Evolutionary conservation across 2,113 vertebrate species (phyloP).

Genomic region (Ictalurus furcatus): DNA sequence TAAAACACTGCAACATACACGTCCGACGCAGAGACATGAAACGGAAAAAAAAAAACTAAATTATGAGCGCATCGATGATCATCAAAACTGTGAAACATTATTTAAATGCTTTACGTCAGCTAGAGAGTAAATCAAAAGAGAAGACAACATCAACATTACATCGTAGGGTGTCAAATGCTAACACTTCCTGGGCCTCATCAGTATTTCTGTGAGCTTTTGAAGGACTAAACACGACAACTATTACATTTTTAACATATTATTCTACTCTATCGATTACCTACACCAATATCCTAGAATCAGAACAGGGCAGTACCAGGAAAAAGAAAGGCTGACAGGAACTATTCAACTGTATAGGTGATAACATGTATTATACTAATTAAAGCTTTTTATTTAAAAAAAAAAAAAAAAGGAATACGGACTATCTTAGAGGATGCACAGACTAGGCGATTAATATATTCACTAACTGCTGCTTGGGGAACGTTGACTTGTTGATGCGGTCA

Average conservation of each 20-base stretch:
- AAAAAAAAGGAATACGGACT: neutral
- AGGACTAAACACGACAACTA: neutral
- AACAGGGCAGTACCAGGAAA: neutral
- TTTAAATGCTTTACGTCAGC: neutral
- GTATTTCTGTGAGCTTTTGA: neutral
- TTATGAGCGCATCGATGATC: neutral
- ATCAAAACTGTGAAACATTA: neutral
- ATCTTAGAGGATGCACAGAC: neutral
- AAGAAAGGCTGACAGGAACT: too few relatives aligned
- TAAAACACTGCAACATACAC: slow-evolving; percentile 78
- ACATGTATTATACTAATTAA: neutral
- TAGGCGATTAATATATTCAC: neutral
- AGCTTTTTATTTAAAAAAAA: neutral
- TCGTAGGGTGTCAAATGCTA: slow-evolving; percentile 31
- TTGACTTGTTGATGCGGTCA: too few relatives aligned
- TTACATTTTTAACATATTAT: neutral
- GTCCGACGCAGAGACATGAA: slow-evolving; percentile 14
- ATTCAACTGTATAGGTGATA: too few relatives aligned
- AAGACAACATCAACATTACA: slow-evolving; percentile 24
- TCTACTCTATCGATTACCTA: neutral
- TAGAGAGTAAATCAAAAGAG: slow-evolving; percentile 45
- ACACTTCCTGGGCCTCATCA: neutral
- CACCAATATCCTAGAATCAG: neutral
- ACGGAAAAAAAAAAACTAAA: neutral
- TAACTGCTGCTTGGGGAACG: neutral